These are phyloP conservation scores for Petrocephalus schoutedeni DNA, from an alignment of 2,797 vertebrate genomes.

Conservation along the genomic window DNA sequence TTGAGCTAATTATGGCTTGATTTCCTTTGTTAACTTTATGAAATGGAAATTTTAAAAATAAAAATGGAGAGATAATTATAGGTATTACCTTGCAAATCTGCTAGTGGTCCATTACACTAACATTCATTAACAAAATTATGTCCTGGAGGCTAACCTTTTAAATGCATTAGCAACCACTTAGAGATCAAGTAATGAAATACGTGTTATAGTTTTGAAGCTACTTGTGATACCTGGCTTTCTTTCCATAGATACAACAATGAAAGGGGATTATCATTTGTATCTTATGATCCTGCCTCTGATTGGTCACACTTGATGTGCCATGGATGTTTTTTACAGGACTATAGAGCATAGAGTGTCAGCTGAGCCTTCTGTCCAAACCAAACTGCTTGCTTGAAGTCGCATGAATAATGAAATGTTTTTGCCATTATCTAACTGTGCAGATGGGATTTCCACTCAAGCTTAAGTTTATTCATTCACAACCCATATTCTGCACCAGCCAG, in stretches of 20 bases:
- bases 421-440: not conserved
- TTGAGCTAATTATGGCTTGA: not conserved
- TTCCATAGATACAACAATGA: not conserved
- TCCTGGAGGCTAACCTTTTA: not conserved
- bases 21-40: not conserved
- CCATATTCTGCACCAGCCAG: not conserved
- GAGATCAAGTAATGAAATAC: not conserved
- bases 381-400: not conserved
- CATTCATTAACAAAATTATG: not conserved
- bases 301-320: not conserved
- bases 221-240: not conserved
- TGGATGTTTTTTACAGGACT: not conserved
- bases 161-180: not conserved
- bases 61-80: not conserved
- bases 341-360: not conserved
- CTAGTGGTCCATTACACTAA: constrained; percentile 1
- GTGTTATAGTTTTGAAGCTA: not conserved
- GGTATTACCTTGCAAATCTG: not conserved
- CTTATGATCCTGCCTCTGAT: not conserved
- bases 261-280: not conserved
- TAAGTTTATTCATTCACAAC: not conserved
- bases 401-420: not conserved
- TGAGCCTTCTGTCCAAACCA: not conserved
- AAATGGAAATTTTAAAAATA: not conserved
- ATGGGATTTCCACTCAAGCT: not conserved